Conservation (phyloP, 2,888 invertebrate species). For the Sacculina carcini region DNA sequence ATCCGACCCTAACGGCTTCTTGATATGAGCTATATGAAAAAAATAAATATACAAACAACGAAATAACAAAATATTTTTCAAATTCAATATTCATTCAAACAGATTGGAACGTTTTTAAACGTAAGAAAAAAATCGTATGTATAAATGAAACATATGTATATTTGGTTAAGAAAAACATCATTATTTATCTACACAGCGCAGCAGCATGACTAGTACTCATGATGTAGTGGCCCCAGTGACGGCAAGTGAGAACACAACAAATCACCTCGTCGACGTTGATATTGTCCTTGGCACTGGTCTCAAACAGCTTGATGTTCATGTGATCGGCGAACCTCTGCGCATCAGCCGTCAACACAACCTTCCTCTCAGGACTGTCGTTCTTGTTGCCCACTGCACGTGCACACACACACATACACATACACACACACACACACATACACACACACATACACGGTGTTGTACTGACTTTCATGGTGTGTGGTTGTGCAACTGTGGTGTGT, state of each 20-base stretch:
- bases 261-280: constrained; percentile 95
- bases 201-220: too few relatives aligned
- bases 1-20: too few relatives aligned
- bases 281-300: constrained; percentile 97
- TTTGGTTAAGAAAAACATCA: too few relatives aligned
- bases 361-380: constrained; percentile 74
- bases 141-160: too few relatives aligned
- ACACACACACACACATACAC: too few relatives aligned
- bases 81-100: too few relatives aligned
- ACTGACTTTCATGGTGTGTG: too few relatives aligned
- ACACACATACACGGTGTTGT: too few relatives aligned
- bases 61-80: neutral
- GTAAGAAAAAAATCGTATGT: neutral
- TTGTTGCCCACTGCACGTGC: constrained; percentile 65
- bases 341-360: constrained; percentile 89
- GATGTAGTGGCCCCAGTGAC: too few relatives aligned
- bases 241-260: constrained; percentile 10
- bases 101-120: neutral
- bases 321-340: constrained; percentile 89
- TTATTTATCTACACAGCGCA: too few relatives aligned
- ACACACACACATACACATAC: neutral
- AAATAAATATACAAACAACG: neutral
- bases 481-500: too few relatives aligned
- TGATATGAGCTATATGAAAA: too few relatives aligned
- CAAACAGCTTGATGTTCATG: constrained; percentile 89